Conservation (phyloP, 2,113 vertebrate genomes). For the Dolichotis patagonum region DNA sequence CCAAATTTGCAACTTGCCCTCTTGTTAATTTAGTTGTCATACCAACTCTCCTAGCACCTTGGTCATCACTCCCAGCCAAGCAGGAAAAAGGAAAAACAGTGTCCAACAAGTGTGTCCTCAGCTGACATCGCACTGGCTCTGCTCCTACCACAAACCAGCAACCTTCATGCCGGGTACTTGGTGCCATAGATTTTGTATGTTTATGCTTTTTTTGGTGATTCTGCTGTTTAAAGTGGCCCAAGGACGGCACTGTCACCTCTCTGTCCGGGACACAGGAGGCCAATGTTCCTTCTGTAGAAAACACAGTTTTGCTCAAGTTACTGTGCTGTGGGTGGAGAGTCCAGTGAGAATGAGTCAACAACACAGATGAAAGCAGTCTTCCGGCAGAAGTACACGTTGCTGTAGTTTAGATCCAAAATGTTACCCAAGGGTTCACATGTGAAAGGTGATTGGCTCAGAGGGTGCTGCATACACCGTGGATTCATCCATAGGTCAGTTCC, state of each 20-base stretch:
- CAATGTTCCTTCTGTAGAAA: not conserved
- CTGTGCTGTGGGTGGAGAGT: not conserved
- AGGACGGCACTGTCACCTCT: not conserved
- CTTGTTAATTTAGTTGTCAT: not conserved
- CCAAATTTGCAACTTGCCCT: not conserved
- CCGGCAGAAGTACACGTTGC: not conserved
- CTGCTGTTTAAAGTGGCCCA: not conserved
- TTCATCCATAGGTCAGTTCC: not conserved
- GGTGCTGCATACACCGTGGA: not conserved
- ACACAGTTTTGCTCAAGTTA: not conserved
- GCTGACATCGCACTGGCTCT: not conserved
- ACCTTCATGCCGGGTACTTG: not conserved
- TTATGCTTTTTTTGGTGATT: not conserved
- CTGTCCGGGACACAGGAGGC: not conserved
- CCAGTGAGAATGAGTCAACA: not conserved
- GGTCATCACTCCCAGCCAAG: not conserved
- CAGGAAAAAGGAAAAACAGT: not conserved
- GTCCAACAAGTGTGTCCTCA: not conserved
- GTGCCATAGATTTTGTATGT: too few species aligned
- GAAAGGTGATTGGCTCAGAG: not conserved
- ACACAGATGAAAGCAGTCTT: not conserved
- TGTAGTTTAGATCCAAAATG: not conserved
- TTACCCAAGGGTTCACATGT: not conserved
- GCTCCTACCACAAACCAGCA: not conserved
- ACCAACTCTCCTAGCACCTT: not conserved